Evolutionary conservation across 2,797 vertebrate genomes (phyloP).

Genomic region (Anguilla marmorata): DNA sequence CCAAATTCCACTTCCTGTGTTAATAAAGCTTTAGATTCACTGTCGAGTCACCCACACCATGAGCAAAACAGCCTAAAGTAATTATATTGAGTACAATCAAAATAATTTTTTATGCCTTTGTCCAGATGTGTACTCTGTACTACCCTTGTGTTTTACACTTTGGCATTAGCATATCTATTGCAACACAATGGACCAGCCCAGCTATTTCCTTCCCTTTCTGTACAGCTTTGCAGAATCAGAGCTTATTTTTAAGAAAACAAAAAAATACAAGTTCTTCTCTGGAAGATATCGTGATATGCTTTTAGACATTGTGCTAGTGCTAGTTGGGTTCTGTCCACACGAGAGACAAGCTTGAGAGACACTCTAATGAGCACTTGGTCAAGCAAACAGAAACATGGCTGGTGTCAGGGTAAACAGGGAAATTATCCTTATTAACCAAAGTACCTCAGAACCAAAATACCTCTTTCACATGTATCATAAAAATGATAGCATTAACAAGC

Average conservation of each 20-base stretch:
- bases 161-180: neutral
- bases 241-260: constrained; percentile 61
- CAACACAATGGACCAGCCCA: neutral
- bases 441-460: neutral
- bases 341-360: neutral
- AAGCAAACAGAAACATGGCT: constrained; percentile 35
- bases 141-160: neutral
- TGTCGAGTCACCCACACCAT: neutral
- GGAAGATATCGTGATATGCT: constrained; percentile 33
- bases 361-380: neutral
- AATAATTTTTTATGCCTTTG: neutral
- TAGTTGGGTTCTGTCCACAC: neutral
- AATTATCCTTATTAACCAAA: neutral
- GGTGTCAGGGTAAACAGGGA: neutral
- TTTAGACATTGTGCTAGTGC: constrained; percentile 24
- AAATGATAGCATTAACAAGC: neutral
- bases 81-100: neutral
- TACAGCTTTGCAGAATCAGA: neutral
- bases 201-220: neutral
- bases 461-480: neutral
- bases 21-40: constrained; percentile 15
- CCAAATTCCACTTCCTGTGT: constrained; percentile 16
- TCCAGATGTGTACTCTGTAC: neutral
- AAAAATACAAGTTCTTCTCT: constrained; percentile 51
- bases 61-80: neutral